A percentile compares a stretch with the other conserved stretches of the same genome.
phyloP scores from a whole-genome alignment of 1,140 invertebrate species.

The Zaprionus kolodkinae region DNA sequence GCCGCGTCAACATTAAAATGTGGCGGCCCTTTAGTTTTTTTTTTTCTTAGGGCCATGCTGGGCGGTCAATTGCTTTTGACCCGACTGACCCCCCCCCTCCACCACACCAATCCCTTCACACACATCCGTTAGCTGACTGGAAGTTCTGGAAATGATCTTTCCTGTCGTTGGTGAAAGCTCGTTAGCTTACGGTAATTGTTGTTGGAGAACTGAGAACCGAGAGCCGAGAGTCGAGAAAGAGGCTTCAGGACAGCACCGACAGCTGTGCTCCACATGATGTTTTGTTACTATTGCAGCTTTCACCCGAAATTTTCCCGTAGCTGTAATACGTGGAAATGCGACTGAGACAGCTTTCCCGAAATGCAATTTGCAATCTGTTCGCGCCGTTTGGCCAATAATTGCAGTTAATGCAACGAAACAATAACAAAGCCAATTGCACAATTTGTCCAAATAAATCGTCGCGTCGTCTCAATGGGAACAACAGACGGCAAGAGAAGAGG shows the following conservation, averaged over 20 bases:
- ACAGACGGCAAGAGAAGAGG: not conserved
- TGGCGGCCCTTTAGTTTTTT: constrained; percentile 55
- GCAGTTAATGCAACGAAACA: constrained; percentile 65
- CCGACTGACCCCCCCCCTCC: constrained; percentile 38
- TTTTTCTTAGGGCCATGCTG: constrained; percentile 43
- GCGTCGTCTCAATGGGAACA: constrained; percentile 13
- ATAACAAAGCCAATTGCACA: constrained; percentile 67
- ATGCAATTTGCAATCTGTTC: constrained; percentile 74
- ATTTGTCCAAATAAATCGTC: constrained; percentile 63
- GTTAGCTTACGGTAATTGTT: constrained; percentile 67
- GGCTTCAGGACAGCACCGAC: constrained; percentile 36
- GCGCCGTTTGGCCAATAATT: constrained; percentile 72
- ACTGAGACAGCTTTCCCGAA: constrained; percentile 55
- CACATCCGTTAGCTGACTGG: constrained; percentile 62
- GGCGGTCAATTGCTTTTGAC: constrained; percentile 80
- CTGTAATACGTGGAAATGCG: constrained; percentile 36
- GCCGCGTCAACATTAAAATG: constrained; percentile 64
- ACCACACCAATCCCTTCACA: constrained; percentile 6
- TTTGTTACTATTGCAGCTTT: constrained; percentile 51
- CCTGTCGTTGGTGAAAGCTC: constrained; percentile 74
- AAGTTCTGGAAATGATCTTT: constrained; percentile 65
- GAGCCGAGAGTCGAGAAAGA: not conserved
- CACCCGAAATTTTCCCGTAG: constrained; percentile 32
- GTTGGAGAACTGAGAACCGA: not conserved
- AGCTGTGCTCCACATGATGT: constrained; percentile 54